Evolutionary conservation across 2,113 vertebrate genomes (phyloP).

Genomic region (Nannospalax galili): DNA sequence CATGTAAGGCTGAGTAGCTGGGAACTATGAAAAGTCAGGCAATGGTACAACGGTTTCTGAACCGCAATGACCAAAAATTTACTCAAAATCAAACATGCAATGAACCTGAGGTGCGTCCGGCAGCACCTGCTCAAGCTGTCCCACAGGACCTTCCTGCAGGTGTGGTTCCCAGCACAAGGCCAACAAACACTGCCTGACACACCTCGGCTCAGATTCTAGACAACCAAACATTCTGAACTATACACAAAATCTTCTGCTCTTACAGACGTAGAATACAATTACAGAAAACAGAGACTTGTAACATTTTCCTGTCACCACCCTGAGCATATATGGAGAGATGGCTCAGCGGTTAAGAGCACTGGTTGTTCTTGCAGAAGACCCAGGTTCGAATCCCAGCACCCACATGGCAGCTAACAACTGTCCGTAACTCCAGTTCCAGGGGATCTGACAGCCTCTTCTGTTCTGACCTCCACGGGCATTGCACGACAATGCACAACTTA

Average conservation of each 20-base stretch:
- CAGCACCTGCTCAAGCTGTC: background rate
- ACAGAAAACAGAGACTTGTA: background rate
- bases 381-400: too few species aligned
- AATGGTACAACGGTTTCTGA: background rate
- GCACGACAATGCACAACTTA: too few species aligned
- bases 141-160: too few species aligned
- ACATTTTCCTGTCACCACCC: background rate
- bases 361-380: too few species aligned
- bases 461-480: too few species aligned
- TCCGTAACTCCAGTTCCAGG: too few species aligned
- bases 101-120: background rate
- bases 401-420: too few species aligned
- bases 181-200: background rate
- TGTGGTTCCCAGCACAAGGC: too few species aligned
- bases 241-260: background rate
- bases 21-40: too few species aligned
- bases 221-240: background rate
- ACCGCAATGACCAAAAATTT: background rate
- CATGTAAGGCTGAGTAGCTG: background rate
- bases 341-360: too few species aligned
- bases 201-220: background rate
- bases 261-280: background rate
- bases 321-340: too few species aligned
- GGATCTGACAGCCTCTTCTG: too few species aligned
- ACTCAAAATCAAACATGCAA: background rate